Percentiles rank a stretch among this genome's conserved stretches.
phyloP scores from a whole-genome alignment of 2,797 vertebrate genomes.

The Acipenser ruthenus region DNA sequence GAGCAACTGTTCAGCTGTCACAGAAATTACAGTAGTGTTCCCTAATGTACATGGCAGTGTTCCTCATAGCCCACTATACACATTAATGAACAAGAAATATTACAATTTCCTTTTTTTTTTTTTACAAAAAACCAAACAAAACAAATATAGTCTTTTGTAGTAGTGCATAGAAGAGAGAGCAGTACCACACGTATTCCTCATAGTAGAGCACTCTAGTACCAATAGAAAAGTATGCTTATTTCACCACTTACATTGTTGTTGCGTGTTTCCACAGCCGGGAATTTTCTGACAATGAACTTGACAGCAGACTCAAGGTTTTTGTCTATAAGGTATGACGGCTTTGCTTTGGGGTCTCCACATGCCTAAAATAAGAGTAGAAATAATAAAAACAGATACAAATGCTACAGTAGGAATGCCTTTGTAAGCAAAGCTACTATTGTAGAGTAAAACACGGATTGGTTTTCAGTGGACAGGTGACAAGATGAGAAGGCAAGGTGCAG shows the following conservation, averaged over 20 bases:
- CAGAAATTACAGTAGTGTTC: no score
- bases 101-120: no score
- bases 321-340: slow-evolving; percentile 95
- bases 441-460: slow-evolving; percentile 47
- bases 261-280: slow-evolving; percentile 91
- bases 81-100: background rate
- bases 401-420: slow-evolving; percentile 13
- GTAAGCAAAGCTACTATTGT: slow-evolving; percentile 33
- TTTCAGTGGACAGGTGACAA: slow-evolving; percentile 65
- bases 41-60: no score
- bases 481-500: slow-evolving; percentile 65
- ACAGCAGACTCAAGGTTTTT: slow-evolving; percentile 98
- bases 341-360: slow-evolving; percentile 96
- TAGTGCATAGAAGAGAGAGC: no score
- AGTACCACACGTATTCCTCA: no score
- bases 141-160: no score
- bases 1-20: no score
- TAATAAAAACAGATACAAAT: slow-evolving; percentile 29
- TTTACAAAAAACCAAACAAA: no score
- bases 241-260: slow-evolving; percentile 91
- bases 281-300: slow-evolving; percentile 98
- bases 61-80: no score
- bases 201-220: no score
- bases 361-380: slow-evolving; percentile 64
- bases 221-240: no score